Evolutionary conservation across 64 coral and sea anemone species (phyloP).

Genomic region (Orbicella faveolata): DNA sequence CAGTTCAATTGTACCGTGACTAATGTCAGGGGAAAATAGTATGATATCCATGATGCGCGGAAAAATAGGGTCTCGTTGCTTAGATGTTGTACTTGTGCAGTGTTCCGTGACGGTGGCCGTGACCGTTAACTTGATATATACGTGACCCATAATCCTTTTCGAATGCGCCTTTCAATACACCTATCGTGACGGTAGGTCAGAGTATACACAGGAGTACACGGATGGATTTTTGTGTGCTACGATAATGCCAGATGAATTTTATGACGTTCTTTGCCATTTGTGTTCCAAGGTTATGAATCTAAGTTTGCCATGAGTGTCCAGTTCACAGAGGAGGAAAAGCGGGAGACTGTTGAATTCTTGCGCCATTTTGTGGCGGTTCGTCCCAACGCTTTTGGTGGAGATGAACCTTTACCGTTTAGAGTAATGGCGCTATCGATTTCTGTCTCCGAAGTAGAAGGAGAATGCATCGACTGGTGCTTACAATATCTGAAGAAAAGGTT

Average conservation of each 20-base stretch:
- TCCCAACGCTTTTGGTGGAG: conserved; percentile 41
- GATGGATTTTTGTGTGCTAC: background rate
- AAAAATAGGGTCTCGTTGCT: no score
- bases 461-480: conserved; percentile 71
- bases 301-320: conserved; percentile 67
- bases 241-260: conserved; percentile 1
- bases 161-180: background rate
- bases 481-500: conserved; percentile 76
- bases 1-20: no score
- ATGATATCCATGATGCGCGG: no score
- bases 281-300: background rate
- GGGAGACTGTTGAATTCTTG: conserved; percentile 52
- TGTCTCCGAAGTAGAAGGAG: conserved; percentile 62
- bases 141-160: conserved; percentile 27
- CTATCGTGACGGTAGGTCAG: background rate
- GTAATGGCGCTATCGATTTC: conserved; percentile 50
- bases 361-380: conserved; percentile 47
- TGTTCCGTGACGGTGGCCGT: background rate
- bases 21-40: no score
- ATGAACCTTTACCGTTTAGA: conserved; percentile 65
- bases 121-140: background rate
- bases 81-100: no score
- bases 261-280: background rate
- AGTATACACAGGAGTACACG: background rate
- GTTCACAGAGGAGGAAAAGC: conserved; percentile 73